These are phyloP conservation scores for Kryptopterus vitreolus DNA, from an alignment of 2,797 vertebrate species.

Conservation along the genomic window DNA sequence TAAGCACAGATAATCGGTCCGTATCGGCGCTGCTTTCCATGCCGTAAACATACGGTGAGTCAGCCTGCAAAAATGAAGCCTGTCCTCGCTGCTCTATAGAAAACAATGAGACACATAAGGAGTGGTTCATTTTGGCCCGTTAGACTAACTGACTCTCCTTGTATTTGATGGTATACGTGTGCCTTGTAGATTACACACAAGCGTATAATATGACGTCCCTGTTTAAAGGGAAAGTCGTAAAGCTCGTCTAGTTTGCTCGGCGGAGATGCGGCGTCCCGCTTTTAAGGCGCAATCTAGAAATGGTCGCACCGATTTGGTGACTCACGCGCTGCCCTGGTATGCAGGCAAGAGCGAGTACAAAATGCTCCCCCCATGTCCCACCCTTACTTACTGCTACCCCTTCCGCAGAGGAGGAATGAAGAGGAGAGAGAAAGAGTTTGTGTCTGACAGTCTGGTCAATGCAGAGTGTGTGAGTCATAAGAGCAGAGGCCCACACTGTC, in stretches of 20 bases:
- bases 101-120: conserved; percentile 25
- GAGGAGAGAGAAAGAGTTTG: background rate
- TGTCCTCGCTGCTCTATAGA: conserved; percentile 3
- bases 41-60: conserved; percentile 1
- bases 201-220: conserved; percentile 63
- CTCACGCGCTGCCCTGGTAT: conserved; percentile 39
- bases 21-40: background rate
- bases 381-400: conserved; percentile 30
- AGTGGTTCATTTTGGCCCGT: conserved; percentile 26
- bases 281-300: conserved; percentile 65
- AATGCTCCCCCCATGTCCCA: conserved; percentile 50
- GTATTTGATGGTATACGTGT: conserved; percentile 19
- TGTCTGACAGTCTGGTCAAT: conserved; percentile 31
- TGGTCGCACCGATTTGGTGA: conserved; percentile 73
- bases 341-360: conserved; percentile 39
- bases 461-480: conserved; percentile 45
- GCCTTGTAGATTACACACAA: conserved; percentile 49
- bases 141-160: conserved; percentile 5
- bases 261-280: conserved; percentile 59
- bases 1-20: background rate
- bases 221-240: conserved; percentile 72
- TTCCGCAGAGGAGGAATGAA: conserved; percentile 31
- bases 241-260: conserved; percentile 69
- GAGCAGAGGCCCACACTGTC: conserved; percentile 40
- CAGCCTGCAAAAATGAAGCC: conserved; percentile 17